A percentile compares a stretch with the other conserved stretches of the same genome.
These are phyloP conservation scores for Lasius platythorax DNA, from an alignment of 2,888 invertebrate genomes.

Conservation along the genomic window DNA sequence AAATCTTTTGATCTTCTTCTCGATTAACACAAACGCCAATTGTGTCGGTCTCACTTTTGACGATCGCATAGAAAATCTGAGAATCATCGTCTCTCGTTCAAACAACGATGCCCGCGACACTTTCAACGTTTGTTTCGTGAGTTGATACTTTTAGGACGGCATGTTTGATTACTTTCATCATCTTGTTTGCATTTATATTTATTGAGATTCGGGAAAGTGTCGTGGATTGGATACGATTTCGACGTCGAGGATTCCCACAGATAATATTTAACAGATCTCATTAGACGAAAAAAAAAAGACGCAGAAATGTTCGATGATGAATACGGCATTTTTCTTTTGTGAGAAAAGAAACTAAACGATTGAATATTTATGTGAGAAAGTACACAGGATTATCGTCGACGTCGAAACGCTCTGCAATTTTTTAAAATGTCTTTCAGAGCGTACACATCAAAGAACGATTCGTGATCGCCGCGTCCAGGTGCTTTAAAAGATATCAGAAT, in stretches of 20 bases:
- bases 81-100: neutral
- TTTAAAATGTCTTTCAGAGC: slow-evolving; percentile 36
- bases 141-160: slow-evolving; percentile 54
- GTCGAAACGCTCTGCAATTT: slow-evolving; percentile 38
- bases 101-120: slow-evolving; percentile 50
- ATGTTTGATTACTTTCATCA: slow-evolving; percentile 18
- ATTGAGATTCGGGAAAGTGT: slow-evolving; percentile 46
- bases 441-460: slow-evolving; percentile 10
- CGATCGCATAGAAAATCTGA: neutral
- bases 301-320: slow-evolving; percentile 1
- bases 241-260: slow-evolving; percentile 22
- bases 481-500: slow-evolving; percentile 42
- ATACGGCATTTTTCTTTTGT: neutral
- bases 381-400: neutral
- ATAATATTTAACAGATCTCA: neutral
- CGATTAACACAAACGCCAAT: neutral
- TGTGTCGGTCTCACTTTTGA: slow-evolving; percentile 1
- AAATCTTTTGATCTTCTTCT: neutral
- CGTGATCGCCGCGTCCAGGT: neutral
- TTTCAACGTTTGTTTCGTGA: slow-evolving; percentile 42
- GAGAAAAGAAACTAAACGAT: neutral
- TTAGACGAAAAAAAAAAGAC: neutral
- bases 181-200: slow-evolving; percentile 10
- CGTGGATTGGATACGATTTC: slow-evolving; percentile 43
- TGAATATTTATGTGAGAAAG: slow-evolving; percentile 2